Conservation (phyloP, 2,888 invertebrate genomes). For the Plebejus argus region DNA sequence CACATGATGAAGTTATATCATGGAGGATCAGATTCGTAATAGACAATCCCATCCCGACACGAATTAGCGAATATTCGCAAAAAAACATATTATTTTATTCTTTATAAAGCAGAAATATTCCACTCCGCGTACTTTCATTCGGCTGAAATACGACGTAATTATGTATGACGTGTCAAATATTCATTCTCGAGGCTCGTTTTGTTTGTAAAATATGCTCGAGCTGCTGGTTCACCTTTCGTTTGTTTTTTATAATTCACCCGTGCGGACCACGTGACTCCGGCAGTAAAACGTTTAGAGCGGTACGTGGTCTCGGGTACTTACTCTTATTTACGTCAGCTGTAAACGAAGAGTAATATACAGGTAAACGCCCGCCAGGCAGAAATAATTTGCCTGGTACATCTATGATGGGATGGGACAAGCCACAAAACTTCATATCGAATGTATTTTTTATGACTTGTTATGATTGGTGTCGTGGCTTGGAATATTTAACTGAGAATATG, state of each 20-base stretch:
- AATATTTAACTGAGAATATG: too few species aligned
- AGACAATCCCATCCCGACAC: background rate
- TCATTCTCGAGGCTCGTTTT: slow-evolving; percentile 28
- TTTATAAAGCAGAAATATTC: slow-evolving; percentile 23
- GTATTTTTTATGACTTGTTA: background rate
- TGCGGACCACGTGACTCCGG: background rate
- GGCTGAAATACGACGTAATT: slow-evolving; percentile 30
- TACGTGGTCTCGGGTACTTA: slow-evolving; percentile 22
- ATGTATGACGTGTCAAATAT: slow-evolving; percentile 32
- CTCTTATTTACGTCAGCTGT: slow-evolving; percentile 28
- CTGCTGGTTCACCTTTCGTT: background rate
- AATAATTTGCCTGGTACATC: slow-evolving; percentile 1
- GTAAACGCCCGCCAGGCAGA: background rate
- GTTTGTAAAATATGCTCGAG: slow-evolving; percentile 21
- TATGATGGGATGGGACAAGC: background rate
- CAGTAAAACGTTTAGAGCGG: slow-evolving; percentile 27
- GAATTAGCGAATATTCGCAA: background rate
- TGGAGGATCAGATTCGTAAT: background rate
- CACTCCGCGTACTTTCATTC: slow-evolving; percentile 28
- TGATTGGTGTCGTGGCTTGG: too few species aligned
- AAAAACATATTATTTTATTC: slow-evolving; percentile 19
- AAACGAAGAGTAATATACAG: slow-evolving; percentile 21
- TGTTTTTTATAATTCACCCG: slow-evolving; percentile 12
- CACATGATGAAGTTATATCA: background rate
- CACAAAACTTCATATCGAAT: background rate